Evolutionary conservation across 2,113 vertebrate genomes (phyloP).

Genomic region (Hipposideros armiger): DNA sequence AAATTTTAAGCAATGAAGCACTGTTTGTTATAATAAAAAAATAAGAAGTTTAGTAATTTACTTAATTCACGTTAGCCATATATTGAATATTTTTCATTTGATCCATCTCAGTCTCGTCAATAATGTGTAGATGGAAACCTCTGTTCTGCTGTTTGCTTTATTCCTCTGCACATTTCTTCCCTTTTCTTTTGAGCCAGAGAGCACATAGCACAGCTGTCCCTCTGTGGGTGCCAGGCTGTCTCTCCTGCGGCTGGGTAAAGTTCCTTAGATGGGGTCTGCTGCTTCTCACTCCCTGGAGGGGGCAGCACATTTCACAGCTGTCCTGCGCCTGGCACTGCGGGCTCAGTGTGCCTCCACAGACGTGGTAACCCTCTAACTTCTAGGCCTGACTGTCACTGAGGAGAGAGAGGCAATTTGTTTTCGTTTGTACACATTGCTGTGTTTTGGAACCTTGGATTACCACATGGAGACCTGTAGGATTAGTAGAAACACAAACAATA

Average conservation of each 20-base stretch:
- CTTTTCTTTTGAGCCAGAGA: not conserved
- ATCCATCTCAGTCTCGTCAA: not conserved
- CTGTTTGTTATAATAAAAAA: not conserved
- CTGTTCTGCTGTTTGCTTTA: not conserved
- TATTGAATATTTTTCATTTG: not conserved
- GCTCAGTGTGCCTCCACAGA: rapidly evolving
- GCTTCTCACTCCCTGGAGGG: not conserved
- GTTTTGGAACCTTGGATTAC: not conserved
- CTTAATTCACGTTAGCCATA: not conserved
- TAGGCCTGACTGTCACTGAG: not conserved
- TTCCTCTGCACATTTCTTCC: not conserved
- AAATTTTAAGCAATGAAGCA: not conserved
- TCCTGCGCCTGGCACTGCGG: not conserved
- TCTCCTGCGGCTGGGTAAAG: not conserved
- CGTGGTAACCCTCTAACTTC: not conserved
- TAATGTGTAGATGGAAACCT: not conserved
- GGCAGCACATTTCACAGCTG: not conserved
- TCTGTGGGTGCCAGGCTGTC: not conserved
- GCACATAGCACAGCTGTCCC: not conserved
- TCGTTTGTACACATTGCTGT: not conserved
- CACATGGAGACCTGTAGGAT: not conserved
- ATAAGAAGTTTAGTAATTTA: not conserved
- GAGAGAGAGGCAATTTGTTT: not conserved
- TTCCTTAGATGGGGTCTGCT: not conserved
- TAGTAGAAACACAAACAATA: not conserved